Base-by-base conservation (phyloP, 2,888 invertebrate genomes). In the Lucinisca nassula region DNA sequence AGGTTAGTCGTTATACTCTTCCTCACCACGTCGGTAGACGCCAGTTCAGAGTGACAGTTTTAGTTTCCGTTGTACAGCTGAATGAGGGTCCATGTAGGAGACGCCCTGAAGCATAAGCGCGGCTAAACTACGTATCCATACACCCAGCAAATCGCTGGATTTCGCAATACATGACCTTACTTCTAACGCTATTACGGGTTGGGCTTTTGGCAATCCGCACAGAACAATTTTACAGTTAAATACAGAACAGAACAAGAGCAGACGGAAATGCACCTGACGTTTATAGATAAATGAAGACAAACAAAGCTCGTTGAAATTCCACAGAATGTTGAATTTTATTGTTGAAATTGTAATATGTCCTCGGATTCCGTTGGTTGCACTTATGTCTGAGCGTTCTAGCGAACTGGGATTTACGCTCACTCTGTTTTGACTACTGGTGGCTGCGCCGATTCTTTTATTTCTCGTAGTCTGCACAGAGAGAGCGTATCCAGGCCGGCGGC, bases 401-500 rank as follows among this genome's bases (percentile, higher is more conserved):
- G 67, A 67, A 30, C 35, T 67, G 67, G 67, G 67, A 67, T 8
- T 67, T 10, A 35, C 0, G 1, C 17, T 35, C 32, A 8, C 67
- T 67, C 67, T 67, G 67, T 67, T 67, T 35, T 12, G 17, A 21
- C 35, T 67, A 67, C 35, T 67, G 67, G 67, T 67, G 32, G 67
- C 67, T 35, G 67, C 67, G 67, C 30, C 27, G 2, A 4, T 61
- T 4, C 35, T 17, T 40, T 30, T 40, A n/a, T 45, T 27, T 40
- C 45, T n/a, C n/a, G 45, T 45, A 74, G 49, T 40, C 24, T 74
- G 45, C 17, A 45, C 30, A 45, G 10, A 74, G 74, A 74, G 49
- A 45, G 27, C 32, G 30, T 74, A 10, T 27, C 74, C 74, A 27
- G 45, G 17, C 45, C 74, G 74, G 27, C 74, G 74, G 74, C 74